Conservation (phyloP, 1,140 invertebrate genomes). For the Idris sp. region DNA sequence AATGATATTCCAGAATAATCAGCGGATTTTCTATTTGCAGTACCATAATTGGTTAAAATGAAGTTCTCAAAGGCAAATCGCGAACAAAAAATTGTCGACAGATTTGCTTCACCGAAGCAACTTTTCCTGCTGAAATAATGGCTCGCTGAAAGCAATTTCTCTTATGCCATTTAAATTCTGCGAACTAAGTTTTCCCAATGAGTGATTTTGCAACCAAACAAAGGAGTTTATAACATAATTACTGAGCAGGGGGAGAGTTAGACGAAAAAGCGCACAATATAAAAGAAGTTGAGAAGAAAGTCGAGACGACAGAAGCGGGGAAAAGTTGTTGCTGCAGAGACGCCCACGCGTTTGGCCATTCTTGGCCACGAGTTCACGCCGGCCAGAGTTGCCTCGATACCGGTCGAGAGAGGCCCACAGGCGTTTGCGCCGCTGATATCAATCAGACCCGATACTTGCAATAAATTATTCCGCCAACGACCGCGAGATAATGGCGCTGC, state of each 20-base stretch:
- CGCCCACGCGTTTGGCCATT: slow-evolving; percentile 46
- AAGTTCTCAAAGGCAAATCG: no score
- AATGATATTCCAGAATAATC: no score
- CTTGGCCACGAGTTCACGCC: slow-evolving; percentile 45
- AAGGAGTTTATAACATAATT: slow-evolving; percentile 10
- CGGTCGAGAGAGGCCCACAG: slow-evolving; percentile 17
- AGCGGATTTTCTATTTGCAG: no score
- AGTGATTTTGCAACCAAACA: slow-evolving; percentile 15
- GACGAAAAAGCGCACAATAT: slow-evolving; percentile 18
- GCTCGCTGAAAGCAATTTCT: no score
- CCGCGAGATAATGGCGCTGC: slow-evolving; percentile 27
- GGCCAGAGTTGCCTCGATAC: slow-evolving; percentile 40
- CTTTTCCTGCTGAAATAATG: no score
- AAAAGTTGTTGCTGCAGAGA: slow-evolving; percentile 35
- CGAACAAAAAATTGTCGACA: no score
- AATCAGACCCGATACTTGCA: slow-evolving; percentile 54
- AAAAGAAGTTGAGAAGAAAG: slow-evolving; percentile 29
- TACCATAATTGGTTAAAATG: no score
- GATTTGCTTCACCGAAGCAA: no score
- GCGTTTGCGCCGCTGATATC: slow-evolving; percentile 48
- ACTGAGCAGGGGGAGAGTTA: not conserved
- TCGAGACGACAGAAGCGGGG: slow-evolving; percentile 31
- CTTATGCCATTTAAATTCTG: no score
- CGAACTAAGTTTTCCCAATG: slow-evolving; percentile 4
- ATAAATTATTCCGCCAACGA: slow-evolving; percentile 45